Evolutionary conservation across 1,140 invertebrate genomes (phyloP), one percentile per base, ranked within the genome.

Genomic region (Melipona quadrifasciata): DNA sequence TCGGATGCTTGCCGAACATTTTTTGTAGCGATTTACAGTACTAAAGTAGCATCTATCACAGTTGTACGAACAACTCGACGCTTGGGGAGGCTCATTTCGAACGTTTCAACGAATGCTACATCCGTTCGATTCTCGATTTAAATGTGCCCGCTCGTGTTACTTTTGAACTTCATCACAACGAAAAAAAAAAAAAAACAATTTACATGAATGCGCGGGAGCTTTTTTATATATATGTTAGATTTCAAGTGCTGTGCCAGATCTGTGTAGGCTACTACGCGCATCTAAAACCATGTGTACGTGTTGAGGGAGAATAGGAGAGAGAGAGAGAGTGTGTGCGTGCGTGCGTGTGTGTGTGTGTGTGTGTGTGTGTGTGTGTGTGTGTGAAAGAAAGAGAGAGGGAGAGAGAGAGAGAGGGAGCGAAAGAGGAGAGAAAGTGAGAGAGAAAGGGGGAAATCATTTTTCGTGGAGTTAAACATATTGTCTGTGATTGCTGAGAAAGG

Each of bases 191-290:
- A 47, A 64, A 19, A 11, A 86, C 85, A 72, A 71, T 87, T 80
- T 80, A 51, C 74, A 39, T 39, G 68, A 76, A 79, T 78, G 82
- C 84, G 64, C 61, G 53, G 88, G 88, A 87, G 83, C 80, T 71
- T 68, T 89, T 91, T 94, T 88, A 93, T 94, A 93, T 94, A 91
- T 92, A 94, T 89, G 67, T 85, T 95, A 94, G 90, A 86, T 90
- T 93, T 85, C 80, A 93, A 93, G 92, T 92, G 91, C 91, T 93
- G 92, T 92, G 93, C 92, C 92, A 94, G 91, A 86, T 87, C 67
- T 68, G 27, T 78, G 57, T 47, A 57, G 58, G 72, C 75, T 80
- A 58, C 73, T 21, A n/a, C 55, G 71, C 21, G 67, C 55, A 27
- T n/a, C 3, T 27, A 10, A 64, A 53, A 27, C n/a, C 65, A 16